Evolutionary conservation across 2,113 vertebrate species (phyloP).

Genomic region (Labrus mixtus): DNA sequence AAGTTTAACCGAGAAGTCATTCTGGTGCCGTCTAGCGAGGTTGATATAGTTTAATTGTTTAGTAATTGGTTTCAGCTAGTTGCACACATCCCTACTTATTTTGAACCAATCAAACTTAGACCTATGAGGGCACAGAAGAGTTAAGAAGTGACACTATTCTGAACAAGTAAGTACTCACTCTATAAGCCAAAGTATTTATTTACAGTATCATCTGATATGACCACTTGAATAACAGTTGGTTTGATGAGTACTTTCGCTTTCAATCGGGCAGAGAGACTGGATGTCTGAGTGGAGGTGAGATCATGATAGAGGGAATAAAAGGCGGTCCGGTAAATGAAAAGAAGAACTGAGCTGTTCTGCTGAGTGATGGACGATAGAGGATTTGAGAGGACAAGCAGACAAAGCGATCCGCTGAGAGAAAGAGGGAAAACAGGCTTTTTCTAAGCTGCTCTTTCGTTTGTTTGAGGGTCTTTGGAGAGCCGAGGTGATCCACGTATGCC

Average conservation of each 20-base stretch:
- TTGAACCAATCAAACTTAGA: too few species aligned
- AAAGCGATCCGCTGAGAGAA: slow-evolving; percentile 37
- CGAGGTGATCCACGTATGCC: slow-evolving; percentile 37
- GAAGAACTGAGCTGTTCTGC: slow-evolving; percentile 1
- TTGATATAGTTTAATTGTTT: too few species aligned
- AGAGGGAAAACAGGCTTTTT: slow-evolving; percentile 23
- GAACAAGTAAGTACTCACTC: too few species aligned
- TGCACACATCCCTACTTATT: too few species aligned
- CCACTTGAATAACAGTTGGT: not conserved
- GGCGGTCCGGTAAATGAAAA: slow-evolving; percentile 21
- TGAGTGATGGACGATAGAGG: slow-evolving; percentile 43
- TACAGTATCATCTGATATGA: too few species aligned
- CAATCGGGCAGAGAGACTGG: slow-evolving; percentile 16
- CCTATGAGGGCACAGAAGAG: too few species aligned
- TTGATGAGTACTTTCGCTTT: slow-evolving; percentile 10
- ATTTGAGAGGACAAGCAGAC: slow-evolving; percentile 42
- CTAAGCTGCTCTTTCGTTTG: slow-evolving; percentile 37
- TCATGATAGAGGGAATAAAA: slow-evolving; percentile 50
- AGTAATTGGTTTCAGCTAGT: too few species aligned
- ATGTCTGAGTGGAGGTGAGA: slow-evolving; percentile 48
- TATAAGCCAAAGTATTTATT: too few species aligned
- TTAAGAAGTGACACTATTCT: too few species aligned
- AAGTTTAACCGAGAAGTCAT: too few species aligned
- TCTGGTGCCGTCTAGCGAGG: too few species aligned
- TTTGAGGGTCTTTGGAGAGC: slow-evolving; percentile 14